Evolutionary conservation across 2,888 invertebrate genomes (phyloP), one percentile per base, ranked within the genome.

Genomic region (Pristionchus entomophagus): DNA sequence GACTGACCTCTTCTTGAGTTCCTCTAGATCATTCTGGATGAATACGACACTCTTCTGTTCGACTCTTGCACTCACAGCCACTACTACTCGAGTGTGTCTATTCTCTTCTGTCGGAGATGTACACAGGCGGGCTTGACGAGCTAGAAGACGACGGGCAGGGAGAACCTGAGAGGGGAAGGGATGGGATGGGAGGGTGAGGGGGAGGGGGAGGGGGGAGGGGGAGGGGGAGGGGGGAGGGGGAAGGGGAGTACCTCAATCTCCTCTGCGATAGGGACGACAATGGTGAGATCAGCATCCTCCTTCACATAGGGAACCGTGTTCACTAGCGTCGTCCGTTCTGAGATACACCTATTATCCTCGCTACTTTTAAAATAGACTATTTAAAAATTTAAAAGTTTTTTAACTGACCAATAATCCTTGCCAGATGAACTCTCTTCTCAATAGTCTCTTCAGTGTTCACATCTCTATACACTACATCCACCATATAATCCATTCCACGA

Each of bases 251-350:
- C 88, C 85, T 89, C 88, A 51, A 87, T 84, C 49, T 90, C 91
- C 32, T 69, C 87, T 14, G 88, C 91, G 5, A 96, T 95, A 0
- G 96, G 96, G 88, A 97, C 94, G 90, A 98, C 94, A 89, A 97
- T 95, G 86, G 96, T 95, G 6, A 98, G 95, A 89, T 96, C 95
- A 10, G 96, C 96, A 94, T 96, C 97, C 95, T 99, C 98, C 0
- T 98, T 98, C 0, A 98, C 98, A 94, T 98, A 98, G 0, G 97
- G 98, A 93, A 97, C 96, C 88, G 51, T 80, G 32, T 80, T 49
- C 51, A 51, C 51, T 88, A 53, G 82, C 17, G 82, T 41, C 49
- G 82, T 56, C 17, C 26, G 53, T 32, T 80, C 56, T 51, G 84
- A 5, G n/a, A n/a, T n/a, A n/a, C n/a, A n/a, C n/a, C n/a, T n/a